Conservation (phyloP, 2,888 invertebrate species). For the Oscheius myriophilus region DNA sequence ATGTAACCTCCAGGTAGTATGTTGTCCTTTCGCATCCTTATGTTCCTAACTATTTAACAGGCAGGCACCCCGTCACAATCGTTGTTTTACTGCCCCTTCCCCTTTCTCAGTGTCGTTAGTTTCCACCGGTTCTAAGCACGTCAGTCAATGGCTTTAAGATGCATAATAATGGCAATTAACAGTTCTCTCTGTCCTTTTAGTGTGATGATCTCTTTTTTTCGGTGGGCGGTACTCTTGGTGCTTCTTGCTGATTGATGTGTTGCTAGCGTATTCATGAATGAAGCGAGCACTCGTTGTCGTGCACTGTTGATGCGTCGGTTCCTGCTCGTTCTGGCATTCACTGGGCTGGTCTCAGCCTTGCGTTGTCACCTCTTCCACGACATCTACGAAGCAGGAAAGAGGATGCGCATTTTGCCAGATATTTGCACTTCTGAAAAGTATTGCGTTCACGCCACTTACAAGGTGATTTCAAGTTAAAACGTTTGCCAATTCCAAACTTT, state of each 20-base stretch:
- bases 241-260: conserved; percentile 31
- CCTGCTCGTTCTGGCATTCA: conserved; percentile 29
- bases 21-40: conserved; percentile 7
- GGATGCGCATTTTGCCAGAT: conserved; percentile 48
- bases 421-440: conserved; percentile 43
- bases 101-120: conserved; percentile 21
- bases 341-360: conserved; percentile 31
- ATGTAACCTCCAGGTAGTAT: neutral
- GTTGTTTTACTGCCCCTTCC: conserved; percentile 9
- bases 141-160: conserved; percentile 29
- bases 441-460: conserved; percentile 44
- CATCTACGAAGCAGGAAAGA: conserved; percentile 50
- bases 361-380: conserved; percentile 54
- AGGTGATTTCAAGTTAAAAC: conserved; percentile 19
- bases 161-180: conserved; percentile 32
- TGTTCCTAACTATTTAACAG: neutral
- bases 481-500: no score
- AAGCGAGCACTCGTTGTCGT: conserved; percentile 30
- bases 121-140: conserved; percentile 24
- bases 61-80: conserved; percentile 23
- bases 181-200: conserved; percentile 17
- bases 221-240: conserved; percentile 32
- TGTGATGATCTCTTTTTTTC: conserved; percentile 27
- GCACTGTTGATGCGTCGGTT: conserved; percentile 26
- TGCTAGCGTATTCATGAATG: conserved; percentile 40